Evolutionary conservation across 1,140 invertebrate species (phyloP).

Genomic region (Drosophila pruinosa): DNA sequence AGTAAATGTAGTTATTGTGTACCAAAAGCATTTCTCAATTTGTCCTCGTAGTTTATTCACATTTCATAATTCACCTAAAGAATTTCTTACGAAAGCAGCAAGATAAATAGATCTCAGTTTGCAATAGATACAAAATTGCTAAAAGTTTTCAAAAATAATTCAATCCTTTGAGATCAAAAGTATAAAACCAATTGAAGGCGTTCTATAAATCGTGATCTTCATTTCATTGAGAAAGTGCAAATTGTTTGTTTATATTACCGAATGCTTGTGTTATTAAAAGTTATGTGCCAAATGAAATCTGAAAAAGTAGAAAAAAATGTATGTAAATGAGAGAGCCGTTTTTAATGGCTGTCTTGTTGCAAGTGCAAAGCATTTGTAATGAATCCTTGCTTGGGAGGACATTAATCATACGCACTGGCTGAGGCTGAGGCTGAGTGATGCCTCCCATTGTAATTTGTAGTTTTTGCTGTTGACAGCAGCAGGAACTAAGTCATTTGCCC

Average conservation of each 20-base stretch:
- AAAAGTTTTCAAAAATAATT: neutral
- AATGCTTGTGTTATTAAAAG: neutral
- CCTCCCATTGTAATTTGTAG: constrained; percentile 48
- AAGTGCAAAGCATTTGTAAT: neutral
- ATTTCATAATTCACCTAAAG: too few species aligned
- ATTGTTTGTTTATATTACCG: neutral
- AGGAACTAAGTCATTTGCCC: constrained; percentile 80
- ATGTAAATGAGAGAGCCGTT: neutral
- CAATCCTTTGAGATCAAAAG: constrained; percentile 2
- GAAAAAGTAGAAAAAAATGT: neutral
- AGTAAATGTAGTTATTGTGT: too few species aligned
- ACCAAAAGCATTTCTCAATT: too few species aligned
- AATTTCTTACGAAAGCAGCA: neutral
- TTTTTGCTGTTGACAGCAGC: constrained; percentile 49
- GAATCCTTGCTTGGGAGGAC: neutral
- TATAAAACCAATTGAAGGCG: neutral
- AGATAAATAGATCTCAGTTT: neutral
- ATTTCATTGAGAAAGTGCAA: neutral
- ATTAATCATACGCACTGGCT: constrained; percentile 5
- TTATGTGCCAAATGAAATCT: neutral
- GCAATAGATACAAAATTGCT: neutral
- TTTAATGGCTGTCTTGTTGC: neutral
- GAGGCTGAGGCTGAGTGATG: constrained; percentile 5
- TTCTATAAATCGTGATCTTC: neutral
- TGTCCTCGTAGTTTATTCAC: too few species aligned